Percentiles rank a stretch among this genome's conserved stretches.
Evolutionary conservation across 2,888 invertebrate genomes (phyloP).

Genomic region (Cantharis lateralis): DNA sequence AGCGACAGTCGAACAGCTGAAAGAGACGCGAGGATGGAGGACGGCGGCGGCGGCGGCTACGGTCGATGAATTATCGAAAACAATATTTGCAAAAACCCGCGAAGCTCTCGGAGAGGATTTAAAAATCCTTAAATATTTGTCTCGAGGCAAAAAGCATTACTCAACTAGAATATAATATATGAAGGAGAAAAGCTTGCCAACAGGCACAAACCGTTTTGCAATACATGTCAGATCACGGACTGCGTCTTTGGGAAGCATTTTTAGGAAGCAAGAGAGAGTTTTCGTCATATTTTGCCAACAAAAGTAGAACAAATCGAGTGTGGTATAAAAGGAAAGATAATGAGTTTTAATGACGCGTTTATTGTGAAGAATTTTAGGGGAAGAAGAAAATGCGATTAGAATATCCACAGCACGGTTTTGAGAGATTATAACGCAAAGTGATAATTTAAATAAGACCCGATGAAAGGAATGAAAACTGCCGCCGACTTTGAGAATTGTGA

Average conservation of each 20-base stretch:
- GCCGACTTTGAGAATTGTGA: slow-evolving; percentile 41
- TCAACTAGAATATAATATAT: slow-evolving; percentile 44
- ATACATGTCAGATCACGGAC: slow-evolving; percentile 22
- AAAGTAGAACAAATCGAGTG: not conserved
- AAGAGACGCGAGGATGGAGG: slow-evolving; percentile 11
- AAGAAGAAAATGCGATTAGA: slow-evolving; percentile 39
- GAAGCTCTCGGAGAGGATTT: slow-evolving; percentile 32
- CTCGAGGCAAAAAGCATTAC: slow-evolving; percentile 41
- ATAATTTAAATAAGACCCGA: slow-evolving; percentile 49
- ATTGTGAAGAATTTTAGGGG: slow-evolving; percentile 41
- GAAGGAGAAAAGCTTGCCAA: slow-evolving; percentile 35
- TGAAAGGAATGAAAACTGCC: slow-evolving; percentile 40
- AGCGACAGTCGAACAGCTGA: slow-evolving; percentile 19
- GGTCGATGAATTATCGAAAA: slow-evolving; percentile 18
- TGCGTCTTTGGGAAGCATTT: not conserved
- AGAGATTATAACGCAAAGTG: slow-evolving; percentile 51
- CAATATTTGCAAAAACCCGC: slow-evolving; percentile 22
- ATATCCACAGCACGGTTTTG: slow-evolving; percentile 45
- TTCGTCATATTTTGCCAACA: not conserved
- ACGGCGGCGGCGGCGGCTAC: not conserved
- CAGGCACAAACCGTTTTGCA: slow-evolving; percentile 27
- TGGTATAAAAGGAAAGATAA: slow-evolving; percentile 34
- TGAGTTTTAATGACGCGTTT: slow-evolving; percentile 50
- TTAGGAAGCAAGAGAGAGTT: not conserved
- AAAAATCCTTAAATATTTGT: slow-evolving; percentile 41